Percentiles rank a stretch among this genome's conserved stretches.
Conservation (phyloP, 2,888 invertebrate species). For the Lasiommata megera region DNA sequence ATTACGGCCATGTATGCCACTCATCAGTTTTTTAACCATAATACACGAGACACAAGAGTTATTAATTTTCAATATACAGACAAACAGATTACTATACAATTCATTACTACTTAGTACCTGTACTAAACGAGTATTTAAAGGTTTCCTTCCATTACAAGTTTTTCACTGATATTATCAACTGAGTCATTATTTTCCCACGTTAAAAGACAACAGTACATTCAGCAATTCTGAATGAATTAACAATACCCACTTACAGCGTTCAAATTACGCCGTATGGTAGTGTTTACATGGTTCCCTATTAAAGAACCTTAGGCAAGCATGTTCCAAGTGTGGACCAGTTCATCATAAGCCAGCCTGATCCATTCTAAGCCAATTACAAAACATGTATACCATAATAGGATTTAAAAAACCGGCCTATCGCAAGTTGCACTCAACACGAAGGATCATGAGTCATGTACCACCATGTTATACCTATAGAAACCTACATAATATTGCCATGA, state of each 20-base stretch:
- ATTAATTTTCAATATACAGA: no score
- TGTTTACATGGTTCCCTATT: background rate
- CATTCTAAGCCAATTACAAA: no score
- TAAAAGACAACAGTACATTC: constrained; percentile 12
- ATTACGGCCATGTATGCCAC: no score
- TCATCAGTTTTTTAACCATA: no score
- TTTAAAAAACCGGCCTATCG: no score
- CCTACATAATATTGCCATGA: no score
- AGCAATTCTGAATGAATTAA: constrained; percentile 32
- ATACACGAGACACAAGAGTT: no score
- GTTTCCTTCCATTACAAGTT: constrained; percentile 9
- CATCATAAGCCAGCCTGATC: no score
- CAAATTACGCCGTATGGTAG: background rate
- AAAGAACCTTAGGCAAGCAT: background rate
- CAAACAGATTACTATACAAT: background rate
- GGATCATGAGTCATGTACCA: no score
- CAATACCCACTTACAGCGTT: background rate
- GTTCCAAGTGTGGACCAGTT: background rate
- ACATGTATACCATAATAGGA: no score
- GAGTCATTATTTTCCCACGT: constrained; percentile 27
- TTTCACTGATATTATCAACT: constrained; percentile 12
- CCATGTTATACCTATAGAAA: no score
- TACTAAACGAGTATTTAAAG: background rate
- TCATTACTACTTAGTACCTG: background rate
- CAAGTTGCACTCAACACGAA: no score